phyloP scores from a whole-genome alignment of 1,140 invertebrate genomes.

The Bombus sibiricus region DNA sequence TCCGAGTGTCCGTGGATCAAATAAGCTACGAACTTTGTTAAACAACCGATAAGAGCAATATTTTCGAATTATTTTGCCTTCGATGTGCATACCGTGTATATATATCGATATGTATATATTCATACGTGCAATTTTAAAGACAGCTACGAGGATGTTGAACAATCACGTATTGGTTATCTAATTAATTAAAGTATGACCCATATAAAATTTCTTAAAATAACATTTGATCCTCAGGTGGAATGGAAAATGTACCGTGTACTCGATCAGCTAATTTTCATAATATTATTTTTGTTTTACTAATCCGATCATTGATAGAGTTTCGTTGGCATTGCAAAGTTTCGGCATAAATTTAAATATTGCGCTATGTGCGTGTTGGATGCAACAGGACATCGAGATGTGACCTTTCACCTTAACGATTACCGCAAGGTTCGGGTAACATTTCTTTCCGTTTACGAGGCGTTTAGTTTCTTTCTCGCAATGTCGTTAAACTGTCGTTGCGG shows the following conservation, averaged over 20 bases:
- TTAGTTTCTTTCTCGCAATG: not conserved
- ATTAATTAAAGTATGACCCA: not conserved
- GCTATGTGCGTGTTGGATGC: not conserved
- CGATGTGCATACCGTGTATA: too few relatives aligned
- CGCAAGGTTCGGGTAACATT: constrained; percentile 33
- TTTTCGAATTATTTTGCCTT: too few relatives aligned
- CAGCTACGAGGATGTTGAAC: too few relatives aligned
- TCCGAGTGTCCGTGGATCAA: too few relatives aligned
- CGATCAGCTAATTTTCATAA: not conserved
- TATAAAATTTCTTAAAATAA: not conserved
- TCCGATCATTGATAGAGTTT: not conserved
- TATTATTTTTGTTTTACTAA: not conserved
- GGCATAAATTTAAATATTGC: not conserved
- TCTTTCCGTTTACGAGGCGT: not conserved
- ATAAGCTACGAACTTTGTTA: too few relatives aligned
- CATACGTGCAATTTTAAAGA: too few relatives aligned
- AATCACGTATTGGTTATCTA: not conserved
- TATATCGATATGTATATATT: too few relatives aligned
- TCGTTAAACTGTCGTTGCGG: not conserved
- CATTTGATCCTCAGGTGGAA: too few relatives aligned
- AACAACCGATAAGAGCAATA: too few relatives aligned
- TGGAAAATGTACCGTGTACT: too few relatives aligned
- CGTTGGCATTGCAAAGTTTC: not conserved
- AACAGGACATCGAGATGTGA: not conserved
- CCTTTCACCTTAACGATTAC: constrained; percentile 29